A percentile compares a stretch with the other conserved stretches of the same genome.
These are phyloP conservation scores for Dendrolimus punctatus DNA, from an alignment of 1,140 invertebrate genomes.

Conservation along the genomic window DNA sequence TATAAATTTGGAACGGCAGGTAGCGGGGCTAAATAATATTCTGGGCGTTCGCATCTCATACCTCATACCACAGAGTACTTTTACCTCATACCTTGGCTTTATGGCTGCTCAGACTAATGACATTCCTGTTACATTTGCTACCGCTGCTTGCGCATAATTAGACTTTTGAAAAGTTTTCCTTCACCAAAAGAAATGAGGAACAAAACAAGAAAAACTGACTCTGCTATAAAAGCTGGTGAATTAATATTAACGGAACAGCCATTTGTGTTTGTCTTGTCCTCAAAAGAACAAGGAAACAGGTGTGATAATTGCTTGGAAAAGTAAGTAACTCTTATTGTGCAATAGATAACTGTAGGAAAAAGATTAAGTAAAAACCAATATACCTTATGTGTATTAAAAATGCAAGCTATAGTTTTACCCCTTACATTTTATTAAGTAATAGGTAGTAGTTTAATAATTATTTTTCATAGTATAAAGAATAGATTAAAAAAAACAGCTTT, in stretches of 20 bases:
- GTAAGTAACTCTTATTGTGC: conserved; percentile 29
- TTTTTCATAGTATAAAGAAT: too few relatives aligned
- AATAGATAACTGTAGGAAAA: too few relatives aligned
- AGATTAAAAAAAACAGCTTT: too few relatives aligned
- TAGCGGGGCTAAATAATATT: conserved; percentile 47
- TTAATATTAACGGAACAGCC: conserved; percentile 54
- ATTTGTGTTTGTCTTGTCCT: conserved; percentile 57
- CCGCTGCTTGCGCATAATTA: conserved; percentile 11
- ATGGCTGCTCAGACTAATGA: conserved; percentile 19
- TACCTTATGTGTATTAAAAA: too few relatives aligned
- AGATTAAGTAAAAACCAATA: too few relatives aligned
- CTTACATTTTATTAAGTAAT: too few relatives aligned
- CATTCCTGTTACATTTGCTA: conserved; percentile 39
- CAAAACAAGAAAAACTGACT: conserved; percentile 41
- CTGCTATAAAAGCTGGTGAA: conserved; percentile 50
- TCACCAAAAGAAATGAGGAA: conserved; percentile 39
- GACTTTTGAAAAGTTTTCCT: conserved; percentile 1
- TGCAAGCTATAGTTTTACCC: too few relatives aligned
- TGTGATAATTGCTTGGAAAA: conserved; percentile 61
- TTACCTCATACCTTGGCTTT: too few relatives aligned
- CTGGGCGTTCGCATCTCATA: conserved; percentile 31
- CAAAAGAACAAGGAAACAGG: conserved; percentile 53
- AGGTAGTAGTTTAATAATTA: too few relatives aligned
- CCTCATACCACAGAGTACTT: conserved; percentile 8
- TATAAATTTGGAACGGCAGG: conserved; percentile 50